A percentile compares a stretch with the other conserved stretches of the same genome.
Evolutionary conservation across 2,797 vertebrate genomes (phyloP).

Genomic region (Leptatherina wallacei): DNA sequence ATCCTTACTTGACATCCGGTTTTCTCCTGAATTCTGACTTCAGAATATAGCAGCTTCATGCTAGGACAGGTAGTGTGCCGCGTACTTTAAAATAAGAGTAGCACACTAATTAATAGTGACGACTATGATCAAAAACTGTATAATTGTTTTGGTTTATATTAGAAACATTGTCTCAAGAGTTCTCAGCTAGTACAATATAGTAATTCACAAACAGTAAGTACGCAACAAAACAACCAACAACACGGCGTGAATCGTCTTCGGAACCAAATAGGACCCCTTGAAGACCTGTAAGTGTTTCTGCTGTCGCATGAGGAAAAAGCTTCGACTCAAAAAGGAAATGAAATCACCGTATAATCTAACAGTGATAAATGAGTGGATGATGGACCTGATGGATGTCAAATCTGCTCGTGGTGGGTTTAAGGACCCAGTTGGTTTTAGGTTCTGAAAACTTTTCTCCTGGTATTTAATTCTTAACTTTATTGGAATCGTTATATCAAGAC

Average conservation of each 20-base stretch:
- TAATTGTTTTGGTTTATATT: background rate
- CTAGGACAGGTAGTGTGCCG: slow-evolving; percentile 14
- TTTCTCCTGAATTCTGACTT: slow-evolving; percentile 6
- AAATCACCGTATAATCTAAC: background rate
- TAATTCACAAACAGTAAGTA: slow-evolving; percentile 13
- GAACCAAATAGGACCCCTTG: background rate
- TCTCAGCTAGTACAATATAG: background rate
- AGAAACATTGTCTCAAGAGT: background rate
- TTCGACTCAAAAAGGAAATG: background rate
- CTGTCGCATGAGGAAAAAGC: accelerated
- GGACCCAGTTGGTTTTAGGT: background rate
- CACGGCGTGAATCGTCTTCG: slow-evolving; percentile 2
- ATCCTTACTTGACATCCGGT: background rate
- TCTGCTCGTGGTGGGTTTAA: background rate
- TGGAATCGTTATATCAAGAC: background rate
- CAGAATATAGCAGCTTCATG: slow-evolving; percentile 19
- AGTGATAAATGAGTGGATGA: background rate
- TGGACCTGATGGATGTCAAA: background rate
- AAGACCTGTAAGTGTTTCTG: slow-evolving; percentile 34
- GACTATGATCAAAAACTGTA: background rate
- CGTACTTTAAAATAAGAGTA: background rate
- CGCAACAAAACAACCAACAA: background rate
- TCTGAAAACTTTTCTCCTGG: too few species aligned
- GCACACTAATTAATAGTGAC: background rate
- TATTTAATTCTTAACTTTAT: background rate